Evolutionary conservation across 2,888 invertebrate genomes (phyloP).

Genomic region (Bombylius discolor): DNA sequence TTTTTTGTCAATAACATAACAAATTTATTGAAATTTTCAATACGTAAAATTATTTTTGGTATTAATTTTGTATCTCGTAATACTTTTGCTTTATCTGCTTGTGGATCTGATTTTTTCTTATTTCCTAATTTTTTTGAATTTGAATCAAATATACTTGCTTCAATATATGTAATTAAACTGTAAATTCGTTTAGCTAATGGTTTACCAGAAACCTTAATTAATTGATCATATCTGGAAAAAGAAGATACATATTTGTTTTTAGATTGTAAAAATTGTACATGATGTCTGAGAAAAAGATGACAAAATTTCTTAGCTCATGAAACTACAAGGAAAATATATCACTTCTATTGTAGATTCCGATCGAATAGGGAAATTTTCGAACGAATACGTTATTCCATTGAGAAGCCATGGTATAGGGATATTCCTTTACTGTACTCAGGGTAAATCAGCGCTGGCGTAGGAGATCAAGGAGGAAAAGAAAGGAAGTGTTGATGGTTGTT

Average conservation of each 20-base stretch:
- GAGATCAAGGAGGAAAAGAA: no score
- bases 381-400: no score
- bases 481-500: no score
- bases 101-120: conserved; percentile 30
- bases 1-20: conserved; percentile 45
- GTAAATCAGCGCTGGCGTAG: no score
- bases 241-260: background rate
- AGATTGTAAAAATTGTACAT: no score
- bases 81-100: conserved; percentile 39
- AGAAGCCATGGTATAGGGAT: no score
- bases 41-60: conserved; percentile 47
- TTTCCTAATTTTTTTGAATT: background rate
- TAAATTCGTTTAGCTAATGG: conserved; percentile 42
- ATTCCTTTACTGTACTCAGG: no score
- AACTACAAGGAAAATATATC: no score
- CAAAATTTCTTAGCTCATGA: no score
- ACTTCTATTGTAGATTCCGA: no score
- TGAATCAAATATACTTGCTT: conserved; percentile 34
- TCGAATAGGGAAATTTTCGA: no score
- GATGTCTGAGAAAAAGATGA: no score
- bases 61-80: conserved; percentile 46
- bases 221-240: conserved; percentile 37
- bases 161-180: conserved; percentile 42
- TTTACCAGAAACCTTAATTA: conserved; percentile 42
- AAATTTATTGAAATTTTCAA: conserved; percentile 49